Evolutionary conservation across 2,888 invertebrate genomes (phyloP), one percentile per base, ranked within the genome.

Genomic region (Ganaspis brasiliensis): DNA sequence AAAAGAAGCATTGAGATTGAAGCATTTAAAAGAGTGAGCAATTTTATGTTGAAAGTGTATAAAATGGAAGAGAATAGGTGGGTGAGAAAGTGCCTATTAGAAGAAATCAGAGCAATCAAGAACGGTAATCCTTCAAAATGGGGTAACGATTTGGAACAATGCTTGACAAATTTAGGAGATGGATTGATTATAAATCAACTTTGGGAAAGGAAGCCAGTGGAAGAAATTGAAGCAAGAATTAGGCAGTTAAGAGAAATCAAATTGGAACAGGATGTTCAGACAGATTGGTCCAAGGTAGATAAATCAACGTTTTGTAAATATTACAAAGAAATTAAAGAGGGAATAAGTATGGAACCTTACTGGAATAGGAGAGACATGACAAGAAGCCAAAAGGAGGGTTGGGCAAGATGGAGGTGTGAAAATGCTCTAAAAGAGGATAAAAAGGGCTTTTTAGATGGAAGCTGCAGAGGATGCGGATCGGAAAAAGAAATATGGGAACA

Each of bases 401-500:
- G 74, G 74, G 73, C 73, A 19, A 73, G 57, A 45, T 31, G 56
- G 3, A 57, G 59, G 8, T 73, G 73, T 26, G 59, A 59, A 14
- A 31, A 31, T 31, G 31, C 31, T 6, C 31, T 31, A 31, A n/a
- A n/a, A n/a, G n/a, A n/a, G n/a, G n/a, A n/a, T n/a, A n/a, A n/a
- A n/a, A n/a, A n/a, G n/a, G n/a, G n/a, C n/a, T n/a, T n/a, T n/a
- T n/a, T n/a, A n/a, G n/a, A n/a, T n/a, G n/a, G n/a, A n/a, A n/a
- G n/a, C n/a, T n/a, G n/a, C n/a, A n/a, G n/a, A n/a, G n/a, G n/a
- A n/a, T n/a, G n/a, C n/a, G n/a, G n/a, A n/a, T n/a, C n/a, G n/a
- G n/a, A n/a, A n/a, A n/a, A n/a, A n/a, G n/a, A n/a, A n/a, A n/a
- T n/a, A n/a, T n/a, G n/a, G n/a, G n/a, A n/a, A n/a, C n/a, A n/a